Evolutionary conservation across 1,140 invertebrate species (phyloP), one percentile per base, ranked within the genome.

Genomic region (Drosophila nikananu): DNA sequence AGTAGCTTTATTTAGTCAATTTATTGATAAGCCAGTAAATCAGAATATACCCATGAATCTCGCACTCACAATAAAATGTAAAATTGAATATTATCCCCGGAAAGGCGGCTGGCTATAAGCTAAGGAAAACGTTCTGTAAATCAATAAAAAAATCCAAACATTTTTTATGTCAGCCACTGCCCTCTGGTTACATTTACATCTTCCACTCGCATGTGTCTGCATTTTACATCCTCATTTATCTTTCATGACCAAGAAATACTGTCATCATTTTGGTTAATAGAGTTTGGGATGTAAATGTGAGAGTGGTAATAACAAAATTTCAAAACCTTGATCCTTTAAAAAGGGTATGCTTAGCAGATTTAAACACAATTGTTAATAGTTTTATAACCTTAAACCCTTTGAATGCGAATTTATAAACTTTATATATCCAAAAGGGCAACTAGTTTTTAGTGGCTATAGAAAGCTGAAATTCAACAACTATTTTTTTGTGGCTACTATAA

Each of bases 261-360:
- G 54, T 25, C 54, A 57, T 57, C 54, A 57, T 39, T 57, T 57
- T 57, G 54, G 35, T 39, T 57, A 57, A 57, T 57, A 57, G 54
- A 57, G 39, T 57, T 57, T 39, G 21, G 54, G 5, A 15, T 57
- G 32, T n/a, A 37, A 55, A 55, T 55, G 9, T 55, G 32, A 4
- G 30, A 35, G 30, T 21, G 52, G 21, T 12, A 39, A 57, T 57
- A 39, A 57, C 15, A 15, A 39, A 25, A 55, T 39, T 23, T 55
- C 5, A 7, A 39, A 37, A 10, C 8, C 15, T 37, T 30, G 30
- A 37, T 3, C 13, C 21, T 37, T 4, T 25, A 23, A 57, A n/a
- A n/a, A 17, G 12, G 30, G 8, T 6, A 0, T 12, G 15, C 13
- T 55, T 10, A 15, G 23, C 32, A 35, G 52, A 37, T 21, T 37